Evolutionary conservation across 2,113 vertebrate genomes (phyloP), one percentile per base, ranked within the genome.

Genomic region (Dissostichus mawsoni): DNA sequence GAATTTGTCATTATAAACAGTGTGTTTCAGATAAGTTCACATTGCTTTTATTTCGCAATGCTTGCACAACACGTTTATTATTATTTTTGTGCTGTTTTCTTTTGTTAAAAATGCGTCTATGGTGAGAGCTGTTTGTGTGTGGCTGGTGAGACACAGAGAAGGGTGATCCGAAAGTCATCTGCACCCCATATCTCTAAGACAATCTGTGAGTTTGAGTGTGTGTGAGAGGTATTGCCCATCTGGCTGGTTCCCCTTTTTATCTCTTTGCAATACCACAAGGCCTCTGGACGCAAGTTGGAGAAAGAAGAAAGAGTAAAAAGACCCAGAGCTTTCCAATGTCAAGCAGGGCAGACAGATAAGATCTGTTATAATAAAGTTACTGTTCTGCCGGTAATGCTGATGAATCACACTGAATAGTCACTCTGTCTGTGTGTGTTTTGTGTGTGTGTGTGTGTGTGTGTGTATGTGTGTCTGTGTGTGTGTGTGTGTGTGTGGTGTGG

Each of bases 291-390:
- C 7, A 8, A 84, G 81, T 80, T 91, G 89, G 89, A 87, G 64
- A 16, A 59, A 88, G 90, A 85, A 66, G 79, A 93, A 90, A 86
- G 85, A 78, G 69, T 50, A 59, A 69, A 76, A 80, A 80, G 59
- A 83, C 76, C 75, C 47, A 1, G 68, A 77, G 86, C 70, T 86
- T 89, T 89, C 69, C 74, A 86, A 86, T 83, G 55, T 78, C 78
- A 77, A 87, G 83, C 86, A 57, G 65, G 78, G 77, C 81, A 81
- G 59, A 81, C 18, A 63, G 90, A 92, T 92, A 88, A 82, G 78
- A 92, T 92, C 88, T 85, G 89, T 84, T 92, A 81, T 88, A 91
- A 92, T 90, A 89, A 91, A 89, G 90, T 92, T 87, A 83, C 75
- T 85, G 88, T 77, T 87, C 76, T 90, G 85, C 86, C 81, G 57